Evolutionary conservation across 2,797 vertebrate genomes (phyloP).

Genomic region (Gambusia yucatana): DNA sequence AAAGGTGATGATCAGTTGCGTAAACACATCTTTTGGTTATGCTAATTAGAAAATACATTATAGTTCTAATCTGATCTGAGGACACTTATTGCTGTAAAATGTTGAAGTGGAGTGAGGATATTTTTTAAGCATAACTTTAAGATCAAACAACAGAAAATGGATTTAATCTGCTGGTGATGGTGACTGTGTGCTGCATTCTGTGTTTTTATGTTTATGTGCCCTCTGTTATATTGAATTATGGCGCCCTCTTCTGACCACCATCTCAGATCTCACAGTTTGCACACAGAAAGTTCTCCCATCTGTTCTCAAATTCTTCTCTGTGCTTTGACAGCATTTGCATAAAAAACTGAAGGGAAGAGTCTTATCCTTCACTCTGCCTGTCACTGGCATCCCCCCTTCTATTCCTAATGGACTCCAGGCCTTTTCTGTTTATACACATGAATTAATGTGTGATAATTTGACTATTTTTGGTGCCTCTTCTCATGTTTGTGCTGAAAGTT

Average conservation of each 20-base stretch:
- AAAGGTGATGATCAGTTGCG: conserved; percentile 33
- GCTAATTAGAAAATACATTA: conserved; percentile 21
- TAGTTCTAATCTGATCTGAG: conserved; percentile 24
- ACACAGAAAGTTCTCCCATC: conserved; percentile 15
- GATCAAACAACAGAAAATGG: conserved; percentile 15
- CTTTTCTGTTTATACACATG: conserved; percentile 61
- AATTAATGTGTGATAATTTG: conserved; percentile 68
- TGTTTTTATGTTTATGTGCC: conserved; percentile 20
- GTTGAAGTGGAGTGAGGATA: neutral
- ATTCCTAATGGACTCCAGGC: conserved; percentile 22
- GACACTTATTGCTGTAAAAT: neutral
- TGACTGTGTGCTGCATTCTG: conserved; percentile 20
- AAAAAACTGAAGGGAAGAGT: conserved; percentile 24
- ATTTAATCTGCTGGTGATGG: conserved; percentile 36
- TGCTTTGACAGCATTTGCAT: conserved; percentile 21
- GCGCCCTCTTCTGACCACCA: conserved; percentile 73
- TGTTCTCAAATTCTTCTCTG: conserved; percentile 6
- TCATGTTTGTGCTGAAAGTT: conserved; percentile 41
- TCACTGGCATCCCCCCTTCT: conserved; percentile 40
- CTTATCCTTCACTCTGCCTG: conserved; percentile 36
- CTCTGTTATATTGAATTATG: conserved; percentile 16
- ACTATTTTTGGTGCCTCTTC: conserved; percentile 51
- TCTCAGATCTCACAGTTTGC: conserved; percentile 5
- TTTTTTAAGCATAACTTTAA: conserved; percentile 23
- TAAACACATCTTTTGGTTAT: conserved; percentile 20